Base-by-base conservation (phyloP, 2,888 invertebrate species). In the Orthosia cruda region DNA sequence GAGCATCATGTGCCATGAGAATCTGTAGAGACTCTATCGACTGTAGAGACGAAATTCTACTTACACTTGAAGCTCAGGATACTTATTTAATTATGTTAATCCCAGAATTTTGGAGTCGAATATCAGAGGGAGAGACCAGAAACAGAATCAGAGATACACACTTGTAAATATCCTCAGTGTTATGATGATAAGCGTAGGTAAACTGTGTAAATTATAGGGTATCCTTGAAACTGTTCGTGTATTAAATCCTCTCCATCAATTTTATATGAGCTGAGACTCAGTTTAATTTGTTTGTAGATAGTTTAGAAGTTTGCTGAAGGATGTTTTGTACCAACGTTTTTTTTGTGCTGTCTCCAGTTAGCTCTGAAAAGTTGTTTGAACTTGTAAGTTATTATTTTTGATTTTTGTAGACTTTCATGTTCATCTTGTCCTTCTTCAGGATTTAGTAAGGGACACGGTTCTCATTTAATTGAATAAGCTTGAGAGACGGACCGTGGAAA, bases 211-310 rank as follows among this genome's bases (percentile, higher is more conserved):
- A 18, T 52, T n/a, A n/a, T 59, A 59, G 13, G n/a, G 59, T 59
- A 13, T 59, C 45, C 13, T 20, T 20, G 40, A 54, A 75, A 70
- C 20, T 45, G 26, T 55, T 55, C n/a, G 16, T 68, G 32, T 69
- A 55, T 75, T 87, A 92, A 93, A 92, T 93, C 57, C 87, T 91
- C 88, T 80, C 52, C 88, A 88, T 91, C 89, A 89, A 83, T 89
- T 83, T 84, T 73, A 86, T 84, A 84, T 85, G 89, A 87, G 87
- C 80, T 85, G 72, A 80, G 77, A 75, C 80, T 84, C 83, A 86
- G 86, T 86, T 87, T 85, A 87, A 71, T 77, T 83, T 81, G 86
- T 85, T 85, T 73, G 59, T 63, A 40, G 49, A 77, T 72, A 80
- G 80, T 65, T 61, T 1, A 47, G 47, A 85, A 85, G 77, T 81